Percentiles rank a stretch among this genome's conserved stretches.
Evolutionary conservation across 2,888 invertebrate species (phyloP).

Genomic region (Drosophila conformis): DNA sequence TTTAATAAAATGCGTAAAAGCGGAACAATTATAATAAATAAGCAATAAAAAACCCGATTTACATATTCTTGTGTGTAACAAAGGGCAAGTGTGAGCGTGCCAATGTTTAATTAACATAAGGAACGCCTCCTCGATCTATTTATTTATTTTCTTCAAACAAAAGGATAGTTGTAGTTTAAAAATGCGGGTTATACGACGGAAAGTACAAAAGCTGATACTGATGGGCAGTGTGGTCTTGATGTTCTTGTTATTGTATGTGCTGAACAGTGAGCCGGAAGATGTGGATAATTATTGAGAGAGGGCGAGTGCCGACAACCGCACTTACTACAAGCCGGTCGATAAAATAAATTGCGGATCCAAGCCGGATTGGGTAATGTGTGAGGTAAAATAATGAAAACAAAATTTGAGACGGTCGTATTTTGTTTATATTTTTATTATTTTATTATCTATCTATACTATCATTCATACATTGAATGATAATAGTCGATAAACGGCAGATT

Average conservation of each 20-base stretch:
- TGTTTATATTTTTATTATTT: too few relatives aligned
- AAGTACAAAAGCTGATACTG: slow-evolving; percentile 58
- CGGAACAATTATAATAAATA: background rate
- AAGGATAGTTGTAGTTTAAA: slow-evolving; percentile 21
- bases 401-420: too few relatives aligned
- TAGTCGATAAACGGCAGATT: too few relatives aligned
- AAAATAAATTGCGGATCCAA: slow-evolving; percentile 87
- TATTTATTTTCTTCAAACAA: slow-evolving; percentile 2
- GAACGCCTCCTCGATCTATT: background rate
- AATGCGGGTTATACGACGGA: slow-evolving; percentile 68
- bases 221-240: slow-evolving; percentile 19
- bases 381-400: slow-evolving; percentile 85
- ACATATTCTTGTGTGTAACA: background rate
- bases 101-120: background rate
- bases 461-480: too few relatives aligned
- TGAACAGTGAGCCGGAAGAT: slow-evolving; percentile 47
- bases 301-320: slow-evolving; percentile 88
- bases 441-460: too few relatives aligned
- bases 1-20: slow-evolving; percentile 11
- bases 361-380: slow-evolving; percentile 90
- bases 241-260: slow-evolving; percentile 47
- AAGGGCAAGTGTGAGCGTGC: background rate
- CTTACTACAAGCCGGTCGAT: slow-evolving; percentile 87
- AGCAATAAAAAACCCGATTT: too few relatives aligned
- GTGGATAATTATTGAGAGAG: slow-evolving; percentile 84